phyloP scores from a whole-genome alignment of 2,113 vertebrate species.

The Saiga tatarica region DNA sequence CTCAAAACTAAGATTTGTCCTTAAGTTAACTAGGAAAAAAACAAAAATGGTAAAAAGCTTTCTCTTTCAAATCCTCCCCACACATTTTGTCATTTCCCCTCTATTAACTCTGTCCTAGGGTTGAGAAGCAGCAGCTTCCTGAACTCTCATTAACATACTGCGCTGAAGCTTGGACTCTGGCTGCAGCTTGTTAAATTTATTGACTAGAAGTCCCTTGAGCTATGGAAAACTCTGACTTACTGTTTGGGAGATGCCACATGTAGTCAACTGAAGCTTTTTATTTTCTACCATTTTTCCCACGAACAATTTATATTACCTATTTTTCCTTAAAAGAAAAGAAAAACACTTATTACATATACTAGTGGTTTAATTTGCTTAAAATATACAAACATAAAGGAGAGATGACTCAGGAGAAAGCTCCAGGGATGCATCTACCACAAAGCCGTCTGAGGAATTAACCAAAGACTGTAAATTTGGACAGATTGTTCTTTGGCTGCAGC shows the following conservation, averaged over 20 bases:
- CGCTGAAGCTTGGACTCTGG: constrained; percentile 64
- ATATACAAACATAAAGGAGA: constrained; percentile 1
- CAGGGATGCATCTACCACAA: background rate
- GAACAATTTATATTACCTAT: constrained; percentile 70
- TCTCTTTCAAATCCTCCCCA: constrained; percentile 72
- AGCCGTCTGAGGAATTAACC: constrained; percentile 27
- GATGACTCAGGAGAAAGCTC: background rate
- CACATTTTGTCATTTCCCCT: constrained; percentile 79
- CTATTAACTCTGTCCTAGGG: constrained; percentile 78
- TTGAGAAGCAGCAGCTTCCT: constrained; percentile 71
- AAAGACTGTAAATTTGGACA: background rate
- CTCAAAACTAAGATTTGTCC: constrained; percentile 73
- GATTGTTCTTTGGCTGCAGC: background rate
- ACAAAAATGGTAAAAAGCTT: constrained; percentile 32
- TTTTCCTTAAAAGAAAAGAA: constrained; percentile 37
- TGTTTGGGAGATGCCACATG: constrained; percentile 73
- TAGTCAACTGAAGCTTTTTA: constrained; percentile 73
- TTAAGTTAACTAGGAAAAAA: constrained; percentile 64
- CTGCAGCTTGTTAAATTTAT: constrained; percentile 81
- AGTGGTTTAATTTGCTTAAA: constrained; percentile 67
- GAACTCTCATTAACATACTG: constrained; percentile 77
- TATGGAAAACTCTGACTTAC: constrained; percentile 64
- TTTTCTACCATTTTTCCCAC: constrained; percentile 43
- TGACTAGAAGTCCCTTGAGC: constrained; percentile 77
- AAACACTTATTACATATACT: constrained; percentile 50